phyloP scores from a whole-genome alignment of 2,113 vertebrate species.

The Tupaia chinensis region DNA sequence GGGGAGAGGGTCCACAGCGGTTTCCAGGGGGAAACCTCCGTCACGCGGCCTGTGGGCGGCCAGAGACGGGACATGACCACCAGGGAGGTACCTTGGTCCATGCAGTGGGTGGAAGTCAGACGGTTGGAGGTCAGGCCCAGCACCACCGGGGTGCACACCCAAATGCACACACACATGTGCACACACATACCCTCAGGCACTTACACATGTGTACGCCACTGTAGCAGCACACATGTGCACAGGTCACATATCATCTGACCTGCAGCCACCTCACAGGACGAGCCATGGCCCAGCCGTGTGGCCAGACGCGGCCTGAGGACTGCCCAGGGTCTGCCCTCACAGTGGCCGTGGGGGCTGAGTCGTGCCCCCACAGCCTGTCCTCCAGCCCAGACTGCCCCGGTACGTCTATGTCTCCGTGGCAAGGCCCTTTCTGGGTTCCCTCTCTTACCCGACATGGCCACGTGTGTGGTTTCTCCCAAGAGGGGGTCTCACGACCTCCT shows the following conservation, averaged over 20 bases:
- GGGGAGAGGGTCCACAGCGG: too few species aligned
- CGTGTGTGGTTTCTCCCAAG: neutral
- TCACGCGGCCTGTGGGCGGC: too few species aligned
- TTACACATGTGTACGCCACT: neutral
- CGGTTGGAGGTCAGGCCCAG: neutral
- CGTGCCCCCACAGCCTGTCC: too few species aligned
- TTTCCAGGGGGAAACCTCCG: too few species aligned
- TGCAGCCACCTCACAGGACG: neutral
- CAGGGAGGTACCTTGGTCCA: neutral
- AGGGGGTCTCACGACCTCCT: too few species aligned
- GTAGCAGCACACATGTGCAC: too few species aligned
- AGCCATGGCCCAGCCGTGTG: neutral
- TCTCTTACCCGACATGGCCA: neutral
- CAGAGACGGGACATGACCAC: too few species aligned
- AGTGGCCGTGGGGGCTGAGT: too few species aligned
- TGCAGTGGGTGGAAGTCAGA: neutral
- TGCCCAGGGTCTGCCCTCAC: too few species aligned
- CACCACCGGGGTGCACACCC: neutral
- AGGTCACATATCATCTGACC: too few species aligned
- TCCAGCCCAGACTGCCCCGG: accelerated
- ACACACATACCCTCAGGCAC: neutral
- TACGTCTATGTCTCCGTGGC: neutral
- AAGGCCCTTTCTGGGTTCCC: neutral
- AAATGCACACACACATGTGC: neutral
- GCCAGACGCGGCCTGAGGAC: too few species aligned